Conservation (phyloP, 2,797 vertebrate species). For the Hoplostethus atlanticus region DNA sequence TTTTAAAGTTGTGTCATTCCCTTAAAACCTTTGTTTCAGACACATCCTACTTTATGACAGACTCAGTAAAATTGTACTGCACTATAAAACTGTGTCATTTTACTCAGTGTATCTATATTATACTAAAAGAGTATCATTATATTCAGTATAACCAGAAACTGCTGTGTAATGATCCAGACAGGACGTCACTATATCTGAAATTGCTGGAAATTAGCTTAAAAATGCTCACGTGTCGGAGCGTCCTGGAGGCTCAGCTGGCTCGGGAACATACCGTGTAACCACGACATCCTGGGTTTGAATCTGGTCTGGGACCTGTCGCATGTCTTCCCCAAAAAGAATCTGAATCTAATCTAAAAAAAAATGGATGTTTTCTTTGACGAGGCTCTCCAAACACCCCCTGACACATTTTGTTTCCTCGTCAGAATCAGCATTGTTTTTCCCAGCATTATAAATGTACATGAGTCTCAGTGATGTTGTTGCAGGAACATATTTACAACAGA, state of each 20-base stretch:
- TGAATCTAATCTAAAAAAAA: too few relatives aligned
- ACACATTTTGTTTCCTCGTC: background rate
- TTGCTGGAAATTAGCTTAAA: background rate
- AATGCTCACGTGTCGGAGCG: too few relatives aligned
- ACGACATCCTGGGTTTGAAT: too few relatives aligned
- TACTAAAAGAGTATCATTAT: background rate
- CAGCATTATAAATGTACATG: slow-evolving; percentile 1
- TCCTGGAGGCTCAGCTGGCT: too few relatives aligned
- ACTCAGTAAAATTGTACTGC: background rate
- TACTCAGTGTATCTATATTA: slow-evolving; percentile 16
- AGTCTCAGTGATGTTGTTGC: background rate
- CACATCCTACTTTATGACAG: background rate
- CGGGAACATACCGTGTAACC: too few relatives aligned
- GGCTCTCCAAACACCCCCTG: background rate
- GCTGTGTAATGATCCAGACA: background rate
- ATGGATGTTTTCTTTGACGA: background rate
- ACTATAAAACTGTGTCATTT: background rate
- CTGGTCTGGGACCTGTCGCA: too few relatives aligned
- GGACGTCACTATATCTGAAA: background rate
- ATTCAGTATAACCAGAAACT: slow-evolving; percentile 14
- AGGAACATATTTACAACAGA: background rate
- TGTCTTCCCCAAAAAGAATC: too few relatives aligned
- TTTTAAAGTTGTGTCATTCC: too few relatives aligned
- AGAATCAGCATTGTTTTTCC: slow-evolving; percentile 5
- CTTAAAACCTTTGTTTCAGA: background rate